These are phyloP conservation scores for Apodemus speciosus DNA, from an alignment of 2,113 vertebrate species.

Conservation along the genomic window DNA sequence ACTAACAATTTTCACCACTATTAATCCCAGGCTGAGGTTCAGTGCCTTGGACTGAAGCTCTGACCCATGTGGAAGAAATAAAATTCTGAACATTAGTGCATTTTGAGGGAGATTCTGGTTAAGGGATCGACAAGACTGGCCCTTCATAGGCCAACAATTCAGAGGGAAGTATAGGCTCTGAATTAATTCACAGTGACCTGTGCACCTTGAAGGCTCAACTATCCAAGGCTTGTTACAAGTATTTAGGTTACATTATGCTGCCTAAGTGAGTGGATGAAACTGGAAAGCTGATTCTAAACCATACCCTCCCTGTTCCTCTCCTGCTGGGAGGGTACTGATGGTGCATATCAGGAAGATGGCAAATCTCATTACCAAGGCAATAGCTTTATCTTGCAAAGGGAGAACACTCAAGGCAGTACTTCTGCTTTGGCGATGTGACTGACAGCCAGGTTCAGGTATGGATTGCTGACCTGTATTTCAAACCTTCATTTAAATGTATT, in stretches of 20 bases:
- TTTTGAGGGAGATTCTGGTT: slow-evolving; percentile 57
- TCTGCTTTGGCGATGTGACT: background rate
- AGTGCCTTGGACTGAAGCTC: slow-evolving; percentile 60
- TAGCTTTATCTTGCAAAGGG: background rate
- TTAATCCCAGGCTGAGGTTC: slow-evolving; percentile 56
- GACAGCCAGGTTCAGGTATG: background rate
- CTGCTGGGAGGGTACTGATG: background rate
- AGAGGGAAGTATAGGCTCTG: slow-evolving; percentile 27
- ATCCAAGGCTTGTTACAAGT: slow-evolving; percentile 44
- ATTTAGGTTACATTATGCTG: slow-evolving; percentile 49
- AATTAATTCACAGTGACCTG: slow-evolving; percentile 58
- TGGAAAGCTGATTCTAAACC: slow-evolving; percentile 10
- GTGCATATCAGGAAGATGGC: background rate
- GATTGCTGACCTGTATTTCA: background rate
- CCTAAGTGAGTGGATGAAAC: slow-evolving; percentile 34
- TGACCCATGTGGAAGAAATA: slow-evolving; percentile 61
- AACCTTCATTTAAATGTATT: background rate
- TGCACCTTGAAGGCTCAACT: slow-evolving; percentile 52
- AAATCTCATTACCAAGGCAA: background rate
- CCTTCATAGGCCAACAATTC: slow-evolving; percentile 50
- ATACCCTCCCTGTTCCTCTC: background rate
- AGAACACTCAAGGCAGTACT: background rate
- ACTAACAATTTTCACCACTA: slow-evolving; percentile 62
- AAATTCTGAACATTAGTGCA: slow-evolving; percentile 58
- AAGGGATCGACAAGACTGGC: slow-evolving; percentile 4